phyloP scores from a whole-genome alignment of 2,888 invertebrate genomes.

The Drosophila histrio region DNA sequence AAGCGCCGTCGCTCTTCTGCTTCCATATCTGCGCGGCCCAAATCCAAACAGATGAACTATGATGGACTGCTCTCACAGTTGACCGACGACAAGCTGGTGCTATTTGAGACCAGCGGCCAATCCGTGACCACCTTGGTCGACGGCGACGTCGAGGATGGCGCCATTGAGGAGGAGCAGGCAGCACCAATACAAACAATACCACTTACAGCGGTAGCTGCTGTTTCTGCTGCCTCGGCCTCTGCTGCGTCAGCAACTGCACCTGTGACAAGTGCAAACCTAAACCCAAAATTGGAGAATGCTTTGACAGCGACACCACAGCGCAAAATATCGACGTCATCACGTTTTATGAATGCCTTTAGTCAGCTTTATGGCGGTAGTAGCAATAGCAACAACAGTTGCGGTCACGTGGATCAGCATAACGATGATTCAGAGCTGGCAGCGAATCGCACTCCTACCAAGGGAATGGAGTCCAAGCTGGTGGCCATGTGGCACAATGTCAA shows the following conservation, averaged over 20 bases:
- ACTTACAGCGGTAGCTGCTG: conserved; percentile 33
- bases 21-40: conserved; percentile 35
- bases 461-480: conserved; percentile 92
- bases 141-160: conserved; percentile 60
- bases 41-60: conserved; percentile 83
- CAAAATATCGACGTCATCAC: conserved; percentile 84
- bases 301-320: conserved; percentile 81
- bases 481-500: conserved; percentile 97
- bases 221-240: conserved; percentile 18
- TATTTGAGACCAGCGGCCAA: conserved; percentile 63
- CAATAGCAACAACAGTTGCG: conserved; percentile 33
- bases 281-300: conserved; percentile 56
- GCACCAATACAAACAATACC: conserved; percentile 78
- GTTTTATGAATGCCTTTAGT: conserved; percentile 83
- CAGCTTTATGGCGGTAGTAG: conserved; percentile 77
- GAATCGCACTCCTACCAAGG: conserved; percentile 85
- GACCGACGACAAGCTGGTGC: conserved; percentile 81
- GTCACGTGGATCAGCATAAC: conserved; percentile 55
- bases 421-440: conserved; percentile 73
- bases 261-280: conserved; percentile 44
- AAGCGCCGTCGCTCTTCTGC: conserved; percentile 61
- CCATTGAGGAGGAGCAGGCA: conserved; percentile 79
- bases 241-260: conserved; percentile 43
- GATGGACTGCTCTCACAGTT: conserved; percentile 83
- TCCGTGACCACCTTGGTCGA: conserved; percentile 22